These are phyloP conservation scores for Spilogale gracilis DNA, from an alignment of 2,113 vertebrate genomes.

Conservation along the genomic window DNA sequence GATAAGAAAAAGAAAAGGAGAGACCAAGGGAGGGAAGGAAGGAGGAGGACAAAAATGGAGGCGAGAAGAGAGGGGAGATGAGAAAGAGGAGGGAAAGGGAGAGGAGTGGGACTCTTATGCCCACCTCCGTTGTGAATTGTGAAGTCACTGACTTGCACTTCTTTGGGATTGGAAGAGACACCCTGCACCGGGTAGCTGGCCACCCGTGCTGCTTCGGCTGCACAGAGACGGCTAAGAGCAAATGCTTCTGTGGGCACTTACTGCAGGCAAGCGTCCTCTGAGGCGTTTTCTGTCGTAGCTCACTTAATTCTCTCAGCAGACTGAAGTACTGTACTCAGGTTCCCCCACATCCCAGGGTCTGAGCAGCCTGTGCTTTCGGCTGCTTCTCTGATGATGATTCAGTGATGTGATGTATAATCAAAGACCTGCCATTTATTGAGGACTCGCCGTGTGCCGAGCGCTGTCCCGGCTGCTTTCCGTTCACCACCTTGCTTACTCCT, in stretches of 20 bases:
- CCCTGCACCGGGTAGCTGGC: neutral
- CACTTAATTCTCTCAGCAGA: conserved; percentile 34
- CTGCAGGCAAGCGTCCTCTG: neutral
- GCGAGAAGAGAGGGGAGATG: neutral
- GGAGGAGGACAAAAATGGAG: neutral
- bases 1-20: neutral
- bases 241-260: neutral
- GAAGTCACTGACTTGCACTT: neutral
- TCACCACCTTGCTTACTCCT: neutral
- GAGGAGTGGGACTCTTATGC: neutral
- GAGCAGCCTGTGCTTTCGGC: neutral
- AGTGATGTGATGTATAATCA: neutral
- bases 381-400: conserved; percentile 6
- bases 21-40: neutral
- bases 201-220: neutral
- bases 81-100: neutral
- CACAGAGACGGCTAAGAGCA: neutral
- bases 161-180: neutral
- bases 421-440: neutral
- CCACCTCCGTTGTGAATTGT: neutral
- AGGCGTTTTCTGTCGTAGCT: conserved; percentile 4
- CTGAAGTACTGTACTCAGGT: neutral
- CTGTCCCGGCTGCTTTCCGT: neutral
- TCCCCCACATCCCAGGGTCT: neutral
- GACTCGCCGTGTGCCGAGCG: neutral